These are phyloP conservation scores for Trachelus iudaicus DNA, from an alignment of 2,888 invertebrate species.

Conservation along the genomic window DNA sequence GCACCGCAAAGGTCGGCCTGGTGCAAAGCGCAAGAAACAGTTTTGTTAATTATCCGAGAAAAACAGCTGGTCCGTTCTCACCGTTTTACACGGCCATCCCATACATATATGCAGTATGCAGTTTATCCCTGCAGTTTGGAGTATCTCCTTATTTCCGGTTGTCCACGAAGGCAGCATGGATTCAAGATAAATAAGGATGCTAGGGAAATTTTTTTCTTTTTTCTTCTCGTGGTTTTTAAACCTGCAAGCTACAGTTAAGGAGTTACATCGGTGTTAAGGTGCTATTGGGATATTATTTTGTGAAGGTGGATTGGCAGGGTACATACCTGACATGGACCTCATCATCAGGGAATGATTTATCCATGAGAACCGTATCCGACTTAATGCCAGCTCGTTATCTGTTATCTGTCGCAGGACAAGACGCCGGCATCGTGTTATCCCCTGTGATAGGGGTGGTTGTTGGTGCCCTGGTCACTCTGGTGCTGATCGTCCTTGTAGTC, in stretches of 20 bases:
- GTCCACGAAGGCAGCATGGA: neutral
- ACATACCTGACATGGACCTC: neutral
- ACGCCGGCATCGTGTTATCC: slow-evolving; percentile 69
- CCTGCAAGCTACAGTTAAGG: neutral
- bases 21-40: slow-evolving; percentile 41
- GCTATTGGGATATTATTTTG: neutral
- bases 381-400: slow-evolving; percentile 1
- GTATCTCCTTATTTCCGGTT: neutral
- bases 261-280: neutral
- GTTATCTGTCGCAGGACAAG: slow-evolving; percentile 66
- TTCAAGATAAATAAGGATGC: neutral
- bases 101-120: neutral
- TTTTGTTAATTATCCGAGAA: slow-evolving; percentile 61
- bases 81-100: slow-evolving; percentile 25
- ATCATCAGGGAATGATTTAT: neutral
- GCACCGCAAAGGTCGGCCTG: neutral
- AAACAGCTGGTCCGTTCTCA: slow-evolving; percentile 52
- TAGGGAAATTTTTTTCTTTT: neutral
- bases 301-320: neutral
- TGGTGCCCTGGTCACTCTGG: slow-evolving; percentile 69
- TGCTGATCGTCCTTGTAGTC: slow-evolving; percentile 67
- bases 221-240: neutral
- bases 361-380: neutral
- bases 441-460: slow-evolving; percentile 70
- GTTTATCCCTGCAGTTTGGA: neutral